These are phyloP conservation scores for Siphamia tubifer DNA, from an alignment of 2,113 vertebrate genomes.

Conservation along the genomic window DNA sequence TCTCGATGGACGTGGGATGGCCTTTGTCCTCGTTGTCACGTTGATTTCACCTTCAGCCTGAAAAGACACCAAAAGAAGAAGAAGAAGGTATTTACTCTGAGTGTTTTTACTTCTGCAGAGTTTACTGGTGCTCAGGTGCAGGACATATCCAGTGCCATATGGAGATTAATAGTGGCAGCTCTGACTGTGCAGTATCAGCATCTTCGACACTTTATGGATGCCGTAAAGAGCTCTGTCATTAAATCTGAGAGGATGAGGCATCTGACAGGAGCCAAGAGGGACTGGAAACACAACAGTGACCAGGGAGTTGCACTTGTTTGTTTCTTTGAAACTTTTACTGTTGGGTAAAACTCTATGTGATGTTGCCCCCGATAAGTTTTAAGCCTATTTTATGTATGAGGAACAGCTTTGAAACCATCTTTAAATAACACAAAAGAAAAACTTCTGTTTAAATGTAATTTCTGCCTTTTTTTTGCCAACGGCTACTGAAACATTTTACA, in stretches of 20 bases:
- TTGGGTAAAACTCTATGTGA: no score
- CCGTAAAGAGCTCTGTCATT: slow-evolving; percentile 18
- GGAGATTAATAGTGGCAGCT: slow-evolving; percentile 18
- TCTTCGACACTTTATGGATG: slow-evolving; percentile 3
- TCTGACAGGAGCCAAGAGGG: neutral
- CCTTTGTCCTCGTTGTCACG: slow-evolving; percentile 10
- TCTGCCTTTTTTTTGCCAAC: no score
- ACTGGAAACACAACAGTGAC: neutral
- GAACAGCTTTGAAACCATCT: no score
- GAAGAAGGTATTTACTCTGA: neutral
- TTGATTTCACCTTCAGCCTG: slow-evolving; percentile 75
- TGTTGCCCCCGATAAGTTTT: neutral
- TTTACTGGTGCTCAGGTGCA: neutral
- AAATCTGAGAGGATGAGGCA: neutral
- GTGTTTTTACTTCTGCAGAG: neutral
- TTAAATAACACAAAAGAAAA: no score
- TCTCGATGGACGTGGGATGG: neutral
- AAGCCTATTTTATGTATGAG: no score
- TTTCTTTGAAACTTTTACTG: no score
- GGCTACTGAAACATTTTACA: no score
- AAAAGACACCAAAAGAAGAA: neutral
- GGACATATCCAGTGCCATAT: neutral
- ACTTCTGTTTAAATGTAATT: no score
- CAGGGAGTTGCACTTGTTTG: no score
- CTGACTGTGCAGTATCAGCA: slow-evolving; percentile 24